Percentiles rank a stretch among this genome's conserved stretches.
These are phyloP conservation scores for Dioctria rufipes DNA, from an alignment of 2,888 invertebrate species.

Conservation along the genomic window DNA sequence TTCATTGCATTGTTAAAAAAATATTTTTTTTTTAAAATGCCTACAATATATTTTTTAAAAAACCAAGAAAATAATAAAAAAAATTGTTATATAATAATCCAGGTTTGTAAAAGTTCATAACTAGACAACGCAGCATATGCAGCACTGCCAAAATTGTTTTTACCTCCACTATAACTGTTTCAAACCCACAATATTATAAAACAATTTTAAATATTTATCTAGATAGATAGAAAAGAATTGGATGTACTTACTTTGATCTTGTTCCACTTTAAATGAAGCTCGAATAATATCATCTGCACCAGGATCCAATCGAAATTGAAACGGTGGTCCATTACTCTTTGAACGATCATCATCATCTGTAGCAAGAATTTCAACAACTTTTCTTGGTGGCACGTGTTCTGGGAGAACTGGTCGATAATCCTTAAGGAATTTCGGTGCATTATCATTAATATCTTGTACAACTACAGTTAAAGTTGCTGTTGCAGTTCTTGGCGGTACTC, in stretches of 20 bases:
- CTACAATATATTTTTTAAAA: no score
- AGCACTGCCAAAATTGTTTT: no score
- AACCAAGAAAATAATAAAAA: no score
- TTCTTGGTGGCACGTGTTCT: slow-evolving; percentile 92
- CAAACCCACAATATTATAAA: not conserved
- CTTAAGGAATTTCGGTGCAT: slow-evolving; percentile 93
- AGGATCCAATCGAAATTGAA: slow-evolving; percentile 93
- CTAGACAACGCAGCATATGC: not conserved
- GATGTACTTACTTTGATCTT: slow-evolving; percentile 87
- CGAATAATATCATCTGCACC: slow-evolving; percentile 94
- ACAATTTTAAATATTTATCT: slow-evolving; percentile 57
- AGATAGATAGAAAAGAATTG: slow-evolving; percentile 28
- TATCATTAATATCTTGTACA: slow-evolving; percentile 96
- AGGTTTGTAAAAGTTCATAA: not conserved
- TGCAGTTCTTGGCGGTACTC: slow-evolving; percentile 92
- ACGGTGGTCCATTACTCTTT: slow-evolving; percentile 97
- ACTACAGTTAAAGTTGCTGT: slow-evolving; percentile 95
- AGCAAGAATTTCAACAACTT: slow-evolving; percentile 93
- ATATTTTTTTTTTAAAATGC: no score
- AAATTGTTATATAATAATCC: no score
- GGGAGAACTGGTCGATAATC: slow-evolving; percentile 94
- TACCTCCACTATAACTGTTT: no score
- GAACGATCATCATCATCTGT: slow-evolving; percentile 95
- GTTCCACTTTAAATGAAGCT: slow-evolving; percentile 96
- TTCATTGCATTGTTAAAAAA: no score